These are phyloP conservation scores for Calypte anna DNA, from an alignment of 2,113 vertebrate species.

Conservation along the genomic window DNA sequence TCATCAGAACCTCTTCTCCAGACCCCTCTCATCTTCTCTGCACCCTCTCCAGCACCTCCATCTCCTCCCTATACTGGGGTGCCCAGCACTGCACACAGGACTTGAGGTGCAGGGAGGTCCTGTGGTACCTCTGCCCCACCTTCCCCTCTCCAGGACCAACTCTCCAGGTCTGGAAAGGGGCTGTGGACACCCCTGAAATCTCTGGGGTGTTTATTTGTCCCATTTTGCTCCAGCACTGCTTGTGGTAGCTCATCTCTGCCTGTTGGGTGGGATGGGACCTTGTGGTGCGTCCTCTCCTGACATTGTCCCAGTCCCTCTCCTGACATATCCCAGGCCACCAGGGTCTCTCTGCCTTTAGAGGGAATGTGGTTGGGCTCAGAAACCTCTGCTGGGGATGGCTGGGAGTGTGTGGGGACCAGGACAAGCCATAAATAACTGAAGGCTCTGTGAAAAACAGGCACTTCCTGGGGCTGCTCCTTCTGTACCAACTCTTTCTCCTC, in stretches of 20 bases:
- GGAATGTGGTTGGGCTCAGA: not conserved
- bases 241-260: fast-evolving
- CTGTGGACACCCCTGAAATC: not conserved
- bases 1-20: too few relatives aligned
- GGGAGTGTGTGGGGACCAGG: not conserved
- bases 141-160: fast-evolving
- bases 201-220: not conserved
- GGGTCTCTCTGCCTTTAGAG: not conserved
- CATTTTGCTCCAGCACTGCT: fast-evolving
- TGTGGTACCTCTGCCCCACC: not conserved
- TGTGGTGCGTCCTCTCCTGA: too few relatives aligned
- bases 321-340: not conserved
- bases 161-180: not conserved
- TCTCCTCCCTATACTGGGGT: not conserved
- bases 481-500: not conserved
- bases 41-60: too few relatives aligned
- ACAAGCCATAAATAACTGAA: not conserved
- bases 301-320: not conserved
- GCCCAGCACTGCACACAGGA: not conserved
- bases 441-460: not conserved
- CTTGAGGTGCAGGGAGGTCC: not conserved
- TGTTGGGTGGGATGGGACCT: not conserved
- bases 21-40: too few relatives aligned
- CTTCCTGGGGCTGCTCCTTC: not conserved
- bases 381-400: not conserved